phyloP scores from a whole-genome alignment of 2,888 invertebrate genomes.

The Tenthredo mesomela region DNA sequence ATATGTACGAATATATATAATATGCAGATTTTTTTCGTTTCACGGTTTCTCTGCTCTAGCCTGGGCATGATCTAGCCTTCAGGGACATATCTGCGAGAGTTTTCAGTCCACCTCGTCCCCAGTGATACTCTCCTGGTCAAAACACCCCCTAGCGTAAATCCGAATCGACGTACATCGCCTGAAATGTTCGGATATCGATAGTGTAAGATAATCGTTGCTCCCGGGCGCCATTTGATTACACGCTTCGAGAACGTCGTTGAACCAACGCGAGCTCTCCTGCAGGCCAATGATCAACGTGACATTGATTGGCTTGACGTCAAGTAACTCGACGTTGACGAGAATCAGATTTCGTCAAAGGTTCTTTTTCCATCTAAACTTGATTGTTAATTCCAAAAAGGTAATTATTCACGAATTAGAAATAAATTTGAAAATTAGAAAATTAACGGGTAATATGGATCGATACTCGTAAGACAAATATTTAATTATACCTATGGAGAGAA shows the following conservation, averaged over 20 bases:
- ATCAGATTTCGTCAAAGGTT: not conserved
- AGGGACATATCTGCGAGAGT: not conserved
- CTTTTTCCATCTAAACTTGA: not conserved
- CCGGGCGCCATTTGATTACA: conserved; percentile 39
- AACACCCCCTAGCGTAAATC: conserved; percentile 27
- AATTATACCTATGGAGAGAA: not conserved
- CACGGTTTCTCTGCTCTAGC: not conserved
- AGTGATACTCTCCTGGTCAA: not conserved
- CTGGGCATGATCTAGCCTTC: not conserved
- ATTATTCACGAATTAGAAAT: too few species aligned
- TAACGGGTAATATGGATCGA: not conserved
- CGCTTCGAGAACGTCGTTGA: not conserved
- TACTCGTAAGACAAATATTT: not conserved
- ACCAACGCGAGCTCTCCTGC: not conserved
- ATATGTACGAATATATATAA: not conserved
- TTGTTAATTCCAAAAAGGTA: not conserved
- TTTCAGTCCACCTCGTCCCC: not conserved
- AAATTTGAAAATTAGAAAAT: not conserved
- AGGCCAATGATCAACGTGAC: conserved; percentile 26
- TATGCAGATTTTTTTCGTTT: not conserved
- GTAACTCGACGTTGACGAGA: not conserved
- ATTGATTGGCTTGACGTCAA: conserved; percentile 33
- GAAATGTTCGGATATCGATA: conserved; percentile 31
- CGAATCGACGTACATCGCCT: conserved; percentile 23
- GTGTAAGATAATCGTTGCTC: conserved; percentile 42